These are phyloP conservation scores for Brachypteracias leptosomus DNA, from an alignment of 2,113 vertebrate genomes.

Conservation along the genomic window DNA sequence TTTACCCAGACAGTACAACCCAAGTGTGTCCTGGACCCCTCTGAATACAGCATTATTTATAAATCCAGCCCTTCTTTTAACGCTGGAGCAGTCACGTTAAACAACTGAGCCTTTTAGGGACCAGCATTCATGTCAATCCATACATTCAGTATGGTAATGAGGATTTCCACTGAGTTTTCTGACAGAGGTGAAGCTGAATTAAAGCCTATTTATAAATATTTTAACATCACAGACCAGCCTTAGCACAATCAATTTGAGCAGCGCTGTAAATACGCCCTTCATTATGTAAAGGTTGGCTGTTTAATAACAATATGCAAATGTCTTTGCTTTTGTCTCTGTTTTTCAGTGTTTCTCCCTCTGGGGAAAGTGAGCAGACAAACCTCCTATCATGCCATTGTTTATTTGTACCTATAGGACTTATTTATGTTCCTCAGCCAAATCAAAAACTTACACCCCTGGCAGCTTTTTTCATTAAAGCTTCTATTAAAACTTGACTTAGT, in stretches of 20 bases:
- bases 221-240: constrained; percentile 60
- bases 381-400: neutral
- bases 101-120: constrained; percentile 55
- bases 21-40: neutral
- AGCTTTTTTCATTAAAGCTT: constrained; percentile 33
- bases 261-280: constrained; percentile 64
- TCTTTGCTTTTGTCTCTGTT: constrained; percentile 27
- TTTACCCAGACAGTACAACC: neutral
- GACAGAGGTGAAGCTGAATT: constrained; percentile 55
- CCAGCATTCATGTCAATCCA: constrained; percentile 63
- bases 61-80: constrained; percentile 54
- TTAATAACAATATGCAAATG: constrained; percentile 63
- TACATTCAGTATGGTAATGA: constrained; percentile 62
- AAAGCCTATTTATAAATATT: constrained; percentile 75
- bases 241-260: constrained; percentile 56
- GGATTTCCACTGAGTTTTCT: constrained; percentile 62
- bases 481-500: neutral
- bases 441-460: neutral
- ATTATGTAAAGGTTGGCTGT: constrained; percentile 60
- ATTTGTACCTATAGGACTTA: neutral
- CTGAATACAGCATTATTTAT: constrained; percentile 43
- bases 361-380: neutral
- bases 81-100: constrained; percentile 45
- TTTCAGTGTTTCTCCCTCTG: neutral
- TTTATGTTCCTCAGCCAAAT: neutral